A percentile compares a stretch with the other conserved stretches of the same genome.
Conservation (phyloP, 1,140 invertebrate genomes). For the Zaprionus davidi region DNA sequence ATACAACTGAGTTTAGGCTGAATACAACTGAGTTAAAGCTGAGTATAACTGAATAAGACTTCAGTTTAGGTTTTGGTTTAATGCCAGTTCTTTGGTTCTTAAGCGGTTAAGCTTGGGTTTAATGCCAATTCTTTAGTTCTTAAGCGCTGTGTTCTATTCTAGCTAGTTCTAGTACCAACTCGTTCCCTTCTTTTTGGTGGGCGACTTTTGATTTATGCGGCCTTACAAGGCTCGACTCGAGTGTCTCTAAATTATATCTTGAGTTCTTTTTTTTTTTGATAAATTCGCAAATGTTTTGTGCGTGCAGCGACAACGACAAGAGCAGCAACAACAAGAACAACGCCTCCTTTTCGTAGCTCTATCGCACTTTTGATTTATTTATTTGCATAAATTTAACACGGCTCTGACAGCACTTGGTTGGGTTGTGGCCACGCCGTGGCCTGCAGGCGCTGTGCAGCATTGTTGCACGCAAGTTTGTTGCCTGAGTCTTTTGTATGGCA, state of each 20-base stretch:
- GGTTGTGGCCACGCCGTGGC: slow-evolving; percentile 28
- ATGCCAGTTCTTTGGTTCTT: too few relatives aligned
- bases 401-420: slow-evolving; percentile 67
- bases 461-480: slow-evolving; percentile 76
- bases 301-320: slow-evolving; percentile 56
- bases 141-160: background rate
- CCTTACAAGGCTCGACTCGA: slow-evolving; percentile 20
- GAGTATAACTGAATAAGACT: too few relatives aligned
- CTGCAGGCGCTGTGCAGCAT: slow-evolving; percentile 63
- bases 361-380: slow-evolving; percentile 72
- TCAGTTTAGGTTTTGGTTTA: too few relatives aligned
- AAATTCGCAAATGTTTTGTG: slow-evolving; percentile 43
- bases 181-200: slow-evolving; percentile 24
- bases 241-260: slow-evolving; percentile 1
- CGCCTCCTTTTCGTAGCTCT: slow-evolving; percentile 46
- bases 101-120: too few relatives aligned
- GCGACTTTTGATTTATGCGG: slow-evolving; percentile 44
- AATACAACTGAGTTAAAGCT: too few relatives aligned
- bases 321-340: slow-evolving; percentile 32
- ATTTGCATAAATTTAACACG: slow-evolving; percentile 82
- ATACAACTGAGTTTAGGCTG: too few relatives aligned
- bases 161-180: slow-evolving; percentile 2
- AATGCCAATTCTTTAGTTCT: background rate
- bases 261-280: background rate
- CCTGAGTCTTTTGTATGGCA: slow-evolving; percentile 70